Conservation (phyloP, 2,888 invertebrate species). For the Hermodice carunculata region DNA sequence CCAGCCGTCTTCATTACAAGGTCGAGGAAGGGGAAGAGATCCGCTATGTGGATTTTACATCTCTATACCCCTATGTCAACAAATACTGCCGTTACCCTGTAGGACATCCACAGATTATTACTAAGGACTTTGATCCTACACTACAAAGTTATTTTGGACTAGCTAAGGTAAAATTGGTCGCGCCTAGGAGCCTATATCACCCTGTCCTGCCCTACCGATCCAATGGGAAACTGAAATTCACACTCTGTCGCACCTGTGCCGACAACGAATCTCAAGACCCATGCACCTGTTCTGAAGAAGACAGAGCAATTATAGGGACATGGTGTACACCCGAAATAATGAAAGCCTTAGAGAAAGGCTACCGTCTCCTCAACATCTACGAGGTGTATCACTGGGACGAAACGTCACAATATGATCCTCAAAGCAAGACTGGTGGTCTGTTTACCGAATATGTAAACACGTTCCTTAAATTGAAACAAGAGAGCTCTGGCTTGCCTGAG, state of each 20-base stretch:
- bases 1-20: slow-evolving; percentile 44
- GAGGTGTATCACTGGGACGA: slow-evolving; percentile 3
- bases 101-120: slow-evolving; percentile 47
- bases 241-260: slow-evolving; percentile 59
- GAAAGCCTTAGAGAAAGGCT: neutral
- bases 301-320: neutral
- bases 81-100: slow-evolving; percentile 47
- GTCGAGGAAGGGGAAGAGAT: slow-evolving; percentile 38
- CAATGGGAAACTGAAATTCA: slow-evolving; percentile 59
- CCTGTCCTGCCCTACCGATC: slow-evolving; percentile 56
- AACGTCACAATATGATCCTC: neutral
- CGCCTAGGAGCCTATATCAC: slow-evolving; percentile 50
- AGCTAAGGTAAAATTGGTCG: slow-evolving; percentile 47
- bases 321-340: neutral
- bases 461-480: slow-evolving; percentile 43
- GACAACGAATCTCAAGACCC: slow-evolving; percentile 39
- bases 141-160: slow-evolving; percentile 48
- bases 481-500: slow-evolving; percentile 48
- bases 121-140: slow-evolving; percentile 42
- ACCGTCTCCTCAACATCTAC: neutral
- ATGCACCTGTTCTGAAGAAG: neutral
- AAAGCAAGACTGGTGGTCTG: neutral
- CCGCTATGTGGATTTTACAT: slow-evolving; percentile 46
- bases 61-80: slow-evolving; percentile 49
- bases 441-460: neutral